Evolutionary conservation across 2,797 vertebrate species (phyloP).

Genomic region (Thaleichthys pacificus): DNA sequence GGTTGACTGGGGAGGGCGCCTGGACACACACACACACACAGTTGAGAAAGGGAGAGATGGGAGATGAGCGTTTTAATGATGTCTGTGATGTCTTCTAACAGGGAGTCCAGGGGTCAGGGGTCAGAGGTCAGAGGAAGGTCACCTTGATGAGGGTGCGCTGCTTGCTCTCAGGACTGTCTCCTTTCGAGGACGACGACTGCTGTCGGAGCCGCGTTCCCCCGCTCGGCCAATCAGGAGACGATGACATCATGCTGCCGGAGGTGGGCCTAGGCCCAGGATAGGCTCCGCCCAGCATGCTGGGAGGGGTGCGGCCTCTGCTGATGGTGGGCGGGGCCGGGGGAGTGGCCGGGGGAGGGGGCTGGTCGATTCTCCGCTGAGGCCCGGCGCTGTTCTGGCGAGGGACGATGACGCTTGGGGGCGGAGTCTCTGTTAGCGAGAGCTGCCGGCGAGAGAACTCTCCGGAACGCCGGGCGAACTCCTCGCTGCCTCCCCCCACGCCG

Average conservation of each 20-base stretch:
- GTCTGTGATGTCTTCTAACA: not conserved
- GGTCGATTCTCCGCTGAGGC: constrained; percentile 92
- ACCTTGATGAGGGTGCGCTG: constrained; percentile 78
- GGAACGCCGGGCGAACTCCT: constrained; percentile 83
- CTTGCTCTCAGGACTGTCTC: constrained; percentile 94
- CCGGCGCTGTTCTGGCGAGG: constrained; percentile 88
- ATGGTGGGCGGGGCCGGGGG: constrained; percentile 82
- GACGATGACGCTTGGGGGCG: constrained; percentile 59
- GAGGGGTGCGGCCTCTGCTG: constrained; percentile 85
- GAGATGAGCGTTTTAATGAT: not conserved
- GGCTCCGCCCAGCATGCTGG: constrained; percentile 82
- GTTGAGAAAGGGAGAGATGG: constrained; percentile 51
- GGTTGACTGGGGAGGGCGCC: constrained; percentile 93
- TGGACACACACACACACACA: constrained; percentile 79
- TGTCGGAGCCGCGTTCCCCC: constrained; percentile 71
- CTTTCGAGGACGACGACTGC: constrained; percentile 92
- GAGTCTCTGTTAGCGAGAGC: constrained; percentile 71
- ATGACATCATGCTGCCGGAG: constrained; percentile 89
- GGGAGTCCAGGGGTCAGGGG: not conserved
- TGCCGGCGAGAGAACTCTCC: constrained; percentile 79
- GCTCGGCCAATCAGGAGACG: constrained; percentile 82
- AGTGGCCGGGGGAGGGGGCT: constrained; percentile 79
- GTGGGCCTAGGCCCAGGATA: constrained; percentile 87
- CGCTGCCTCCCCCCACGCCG: constrained; percentile 62
- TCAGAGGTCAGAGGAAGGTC: constrained; percentile 3